Conservation (phyloP, 2,888 invertebrate species). For the Aleiodes testaceus region DNA sequence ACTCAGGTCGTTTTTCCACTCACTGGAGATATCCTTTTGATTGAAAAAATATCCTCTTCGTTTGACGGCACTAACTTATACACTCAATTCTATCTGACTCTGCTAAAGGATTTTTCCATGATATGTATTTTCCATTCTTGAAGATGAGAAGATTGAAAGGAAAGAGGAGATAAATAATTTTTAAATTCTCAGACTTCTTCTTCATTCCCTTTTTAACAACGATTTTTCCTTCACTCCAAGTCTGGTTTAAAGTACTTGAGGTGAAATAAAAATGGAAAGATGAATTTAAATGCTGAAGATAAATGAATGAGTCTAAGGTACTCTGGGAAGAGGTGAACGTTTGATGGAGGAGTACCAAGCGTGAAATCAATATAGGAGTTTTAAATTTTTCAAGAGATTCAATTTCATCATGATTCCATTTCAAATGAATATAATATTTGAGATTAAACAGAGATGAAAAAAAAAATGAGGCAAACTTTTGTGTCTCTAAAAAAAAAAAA, state of each 20-base stretch:
- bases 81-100: conserved; percentile 18
- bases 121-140: conserved; percentile 39
- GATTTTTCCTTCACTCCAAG: too few species aligned
- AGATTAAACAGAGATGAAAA: not conserved
- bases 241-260: not conserved
- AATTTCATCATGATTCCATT: conserved; percentile 7
- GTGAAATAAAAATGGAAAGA: conserved; percentile 16
- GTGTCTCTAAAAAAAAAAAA: too few species aligned
- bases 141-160: not conserved
- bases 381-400: conserved; percentile 16
- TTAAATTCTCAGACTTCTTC: not conserved
- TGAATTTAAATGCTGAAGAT: conserved; percentile 37
- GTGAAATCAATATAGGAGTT: conserved; percentile 25
- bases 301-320: conserved; percentile 30
- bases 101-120: conserved; percentile 27
- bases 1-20: conserved; percentile 21
- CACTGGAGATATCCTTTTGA: conserved; percentile 22
- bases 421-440: not conserved
- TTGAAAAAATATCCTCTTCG: conserved; percentile 30
- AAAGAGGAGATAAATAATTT: conserved; percentile 23
- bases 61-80: conserved; percentile 13
- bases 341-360: conserved; percentile 32
- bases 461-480: too few species aligned
- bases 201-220: not conserved
- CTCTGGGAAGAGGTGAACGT: conserved; percentile 7